These are phyloP conservation scores for Ataeniobius toweri DNA, from an alignment of 2,797 vertebrate genomes.

Conservation along the genomic window DNA sequence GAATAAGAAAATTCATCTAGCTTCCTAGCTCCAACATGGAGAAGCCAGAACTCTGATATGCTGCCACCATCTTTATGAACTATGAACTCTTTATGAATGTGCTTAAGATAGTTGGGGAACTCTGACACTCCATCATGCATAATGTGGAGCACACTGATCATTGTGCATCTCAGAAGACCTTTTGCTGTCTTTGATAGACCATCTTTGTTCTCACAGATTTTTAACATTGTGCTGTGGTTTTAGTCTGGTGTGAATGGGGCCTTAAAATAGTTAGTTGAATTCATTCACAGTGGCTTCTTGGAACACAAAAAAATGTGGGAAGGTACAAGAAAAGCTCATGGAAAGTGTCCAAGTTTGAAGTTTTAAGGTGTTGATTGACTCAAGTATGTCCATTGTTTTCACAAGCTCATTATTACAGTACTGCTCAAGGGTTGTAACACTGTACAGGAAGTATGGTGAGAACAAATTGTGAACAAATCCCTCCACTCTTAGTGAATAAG, in stretches of 20 bases:
- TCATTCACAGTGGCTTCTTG: conserved; percentile 10
- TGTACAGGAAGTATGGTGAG: conserved; percentile 34
- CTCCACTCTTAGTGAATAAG: conserved; percentile 41
- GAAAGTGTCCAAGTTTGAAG: conserved; percentile 3
- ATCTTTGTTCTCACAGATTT: not conserved
- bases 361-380: conserved; percentile 16
- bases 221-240: not conserved
- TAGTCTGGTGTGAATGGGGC: not conserved
- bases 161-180: not conserved
- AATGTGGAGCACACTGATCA: not conserved
- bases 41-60: not conserved
- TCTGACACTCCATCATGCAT: not conserved
- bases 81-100: not conserved
- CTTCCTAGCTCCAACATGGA: not conserved
- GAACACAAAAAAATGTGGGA: not conserved
- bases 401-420: conserved; percentile 42
- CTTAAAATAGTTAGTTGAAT: conserved; percentile 9
- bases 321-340: not conserved
- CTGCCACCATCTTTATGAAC: not conserved
- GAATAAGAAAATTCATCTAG: not conserved
- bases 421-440: conserved; percentile 29
- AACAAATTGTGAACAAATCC: conserved; percentile 52
- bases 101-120: not conserved
- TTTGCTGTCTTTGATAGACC: not conserved
- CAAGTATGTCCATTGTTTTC: conserved; percentile 44